Base-by-base conservation (phyloP, 1,140 invertebrate genomes). In the Chrysomallon squamiferum region DNA sequence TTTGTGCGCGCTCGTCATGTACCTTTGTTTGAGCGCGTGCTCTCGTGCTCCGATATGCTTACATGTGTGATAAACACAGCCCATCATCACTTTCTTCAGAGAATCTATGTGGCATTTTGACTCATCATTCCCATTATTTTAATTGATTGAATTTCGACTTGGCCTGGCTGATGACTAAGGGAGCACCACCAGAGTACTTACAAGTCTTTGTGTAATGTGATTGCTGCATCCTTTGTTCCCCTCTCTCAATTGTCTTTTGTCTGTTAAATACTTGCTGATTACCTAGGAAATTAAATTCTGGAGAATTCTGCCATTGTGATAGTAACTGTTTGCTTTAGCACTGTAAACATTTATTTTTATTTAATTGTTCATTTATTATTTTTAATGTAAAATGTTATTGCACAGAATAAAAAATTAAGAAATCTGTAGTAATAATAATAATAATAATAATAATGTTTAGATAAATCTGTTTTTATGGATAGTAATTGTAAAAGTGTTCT, bases 111-210 rank as follows among this genome's bases (percentile, higher is more conserved):
- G 50, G 25, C 50, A 22, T 54, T 62, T 62, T 62, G 59, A 62
- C 59, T 62, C 59, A 62, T 62, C 59, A 38, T 49, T 62, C 29
- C 59, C 59, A 62, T 62, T 62, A 62, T 62, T 62, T 62, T 45
- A 62, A 62, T 62, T 62, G 59, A 62, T 62, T 62, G 29, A 62
- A 49, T 56, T 38, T 41, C 22, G 38, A 43, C 22, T n/a, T 15
- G 38, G 50, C 22, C 15, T 27, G n/a, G 22, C 22, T 30, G 50
- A 54, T 54, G 50, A 54, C 50, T 54, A 54, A 54, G 50, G 45
- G 22, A 54, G 25, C 29, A 15, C 22, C 29, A 54, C 50, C 22
- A 22, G 50, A 54, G 50, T 54, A 54, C 50, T 54, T 54, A 54
- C 35, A 38, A 38, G 35, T 38, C 35, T 38, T 38, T 38, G 35